These are phyloP conservation scores for Anguilla pacifica DNA, from an alignment of 2,797 vertebrate genomes.

Conservation along the genomic window DNA sequence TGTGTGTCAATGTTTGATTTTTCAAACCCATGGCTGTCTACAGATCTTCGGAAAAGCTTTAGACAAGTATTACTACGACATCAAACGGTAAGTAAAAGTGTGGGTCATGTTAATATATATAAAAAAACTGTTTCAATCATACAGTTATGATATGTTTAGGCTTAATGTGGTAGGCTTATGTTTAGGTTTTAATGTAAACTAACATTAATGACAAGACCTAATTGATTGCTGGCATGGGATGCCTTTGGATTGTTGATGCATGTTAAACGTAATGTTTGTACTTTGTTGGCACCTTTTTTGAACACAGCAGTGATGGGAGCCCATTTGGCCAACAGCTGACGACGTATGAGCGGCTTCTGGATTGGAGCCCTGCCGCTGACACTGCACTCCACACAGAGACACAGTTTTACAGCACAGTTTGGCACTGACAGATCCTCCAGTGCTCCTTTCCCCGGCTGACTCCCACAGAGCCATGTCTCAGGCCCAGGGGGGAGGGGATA, in stretches of 20 bases:
- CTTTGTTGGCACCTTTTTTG: slow-evolving; percentile 44
- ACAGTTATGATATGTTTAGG: background rate
- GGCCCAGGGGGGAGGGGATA: slow-evolving; percentile 67
- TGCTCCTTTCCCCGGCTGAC: slow-evolving; percentile 31
- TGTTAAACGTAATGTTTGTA: background rate
- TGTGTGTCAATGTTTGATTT: background rate
- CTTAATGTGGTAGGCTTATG: background rate
- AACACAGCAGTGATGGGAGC: slow-evolving; percentile 16
- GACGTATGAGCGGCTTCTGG: slow-evolving; percentile 34
- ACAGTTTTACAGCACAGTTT: background rate
- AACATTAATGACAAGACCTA: background rate
- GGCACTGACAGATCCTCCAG: background rate
- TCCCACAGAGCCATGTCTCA: slow-evolving; percentile 63
- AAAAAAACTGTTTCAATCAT: background rate
- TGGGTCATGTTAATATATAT: background rate
- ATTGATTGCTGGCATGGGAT: background rate
- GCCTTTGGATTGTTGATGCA: background rate
- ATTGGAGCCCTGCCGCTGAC: slow-evolving; percentile 39
- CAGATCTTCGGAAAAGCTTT: background rate
- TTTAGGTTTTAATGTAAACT: background rate
- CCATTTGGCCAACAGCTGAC: slow-evolving; percentile 17
- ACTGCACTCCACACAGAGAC: slow-evolving; percentile 33
- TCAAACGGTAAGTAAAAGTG: background rate
- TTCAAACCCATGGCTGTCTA: background rate
- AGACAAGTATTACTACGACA: background rate